phyloP scores from a whole-genome alignment of 1,140 invertebrate genomes.

The Doryteuthis pealeii region DNA sequence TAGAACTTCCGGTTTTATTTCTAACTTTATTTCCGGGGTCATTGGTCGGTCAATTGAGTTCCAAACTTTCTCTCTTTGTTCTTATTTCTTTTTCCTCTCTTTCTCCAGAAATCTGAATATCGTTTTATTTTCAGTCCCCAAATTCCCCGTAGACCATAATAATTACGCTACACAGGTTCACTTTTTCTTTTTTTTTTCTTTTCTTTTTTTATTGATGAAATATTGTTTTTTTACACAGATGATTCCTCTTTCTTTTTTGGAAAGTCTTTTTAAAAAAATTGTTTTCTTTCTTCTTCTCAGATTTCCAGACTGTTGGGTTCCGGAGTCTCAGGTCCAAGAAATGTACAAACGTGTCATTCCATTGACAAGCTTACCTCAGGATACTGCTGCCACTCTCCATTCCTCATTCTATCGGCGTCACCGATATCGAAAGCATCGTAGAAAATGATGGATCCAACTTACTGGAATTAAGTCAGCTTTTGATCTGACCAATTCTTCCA shows the following conservation, averaged over 20 bases:
- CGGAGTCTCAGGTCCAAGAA: constrained; percentile 38
- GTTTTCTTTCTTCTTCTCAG: constrained; percentile 28
- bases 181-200: no score
- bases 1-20: no score
- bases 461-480: neutral
- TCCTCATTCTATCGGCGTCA: constrained; percentile 30
- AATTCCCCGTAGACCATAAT: no score
- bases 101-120: no score
- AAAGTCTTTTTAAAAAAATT: neutral
- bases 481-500: neutral
- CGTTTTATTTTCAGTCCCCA: no score
- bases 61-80: no score
- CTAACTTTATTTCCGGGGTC: no score
- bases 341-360: constrained; percentile 43
- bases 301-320: constrained; percentile 42
- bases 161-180: no score
- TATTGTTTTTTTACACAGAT: no score
- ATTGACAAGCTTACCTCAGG: constrained; percentile 40
- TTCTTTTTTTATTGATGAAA: no score
- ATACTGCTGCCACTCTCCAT: constrained; percentile 29
- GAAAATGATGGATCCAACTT: constrained; percentile 33
- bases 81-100: no score
- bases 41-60: no score
- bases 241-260: neutral
- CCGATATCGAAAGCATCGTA: constrained; percentile 34